These are phyloP conservation scores for Chlorops oryzae DNA, from an alignment of 1,140 invertebrate genomes.

Conservation along the genomic window DNA sequence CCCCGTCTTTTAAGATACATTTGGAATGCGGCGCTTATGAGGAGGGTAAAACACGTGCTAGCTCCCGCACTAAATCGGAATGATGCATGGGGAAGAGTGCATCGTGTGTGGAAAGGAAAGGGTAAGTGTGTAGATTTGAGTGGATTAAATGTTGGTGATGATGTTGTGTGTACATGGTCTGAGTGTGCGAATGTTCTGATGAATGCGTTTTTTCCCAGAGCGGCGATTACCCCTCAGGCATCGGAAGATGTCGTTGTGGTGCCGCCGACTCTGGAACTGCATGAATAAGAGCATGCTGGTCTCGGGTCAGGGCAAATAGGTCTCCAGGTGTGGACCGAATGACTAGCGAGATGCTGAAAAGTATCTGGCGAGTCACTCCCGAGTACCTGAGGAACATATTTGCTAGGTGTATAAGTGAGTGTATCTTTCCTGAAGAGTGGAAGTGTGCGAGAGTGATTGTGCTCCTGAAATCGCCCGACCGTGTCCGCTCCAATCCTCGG, in stretches of 20 bases:
- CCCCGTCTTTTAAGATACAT: too few species aligned
- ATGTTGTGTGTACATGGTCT: too few species aligned
- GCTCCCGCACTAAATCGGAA: too few species aligned
- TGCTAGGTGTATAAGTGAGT: background rate
- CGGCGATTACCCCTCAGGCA: background rate
- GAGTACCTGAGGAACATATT: background rate
- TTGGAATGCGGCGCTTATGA: too few species aligned
- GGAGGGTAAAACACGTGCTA: too few species aligned
- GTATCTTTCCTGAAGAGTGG: conserved; percentile 11
- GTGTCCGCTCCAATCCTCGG: conserved; percentile 1
- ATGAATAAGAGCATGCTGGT: background rate
- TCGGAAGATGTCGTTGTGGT: background rate
- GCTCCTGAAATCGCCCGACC: conserved; percentile 20
- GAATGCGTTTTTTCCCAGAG: conserved; percentile 1
- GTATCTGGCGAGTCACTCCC: conserved; percentile 5
- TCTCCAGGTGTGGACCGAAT: conserved; percentile 5
- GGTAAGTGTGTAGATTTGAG: background rate
- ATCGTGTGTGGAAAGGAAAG: conserved; percentile 1
- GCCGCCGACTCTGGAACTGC: background rate
- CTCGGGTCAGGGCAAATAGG: background rate
- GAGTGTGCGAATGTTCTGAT: background rate
- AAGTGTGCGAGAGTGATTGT: conserved; percentile 23
- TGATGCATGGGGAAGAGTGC: conserved; percentile 5
- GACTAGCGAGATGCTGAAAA: conserved; percentile 5
- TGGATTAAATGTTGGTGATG: background rate